Base-by-base conservation (phyloP, 1,140 invertebrate genomes). In the Amyelois transitella region DNA sequence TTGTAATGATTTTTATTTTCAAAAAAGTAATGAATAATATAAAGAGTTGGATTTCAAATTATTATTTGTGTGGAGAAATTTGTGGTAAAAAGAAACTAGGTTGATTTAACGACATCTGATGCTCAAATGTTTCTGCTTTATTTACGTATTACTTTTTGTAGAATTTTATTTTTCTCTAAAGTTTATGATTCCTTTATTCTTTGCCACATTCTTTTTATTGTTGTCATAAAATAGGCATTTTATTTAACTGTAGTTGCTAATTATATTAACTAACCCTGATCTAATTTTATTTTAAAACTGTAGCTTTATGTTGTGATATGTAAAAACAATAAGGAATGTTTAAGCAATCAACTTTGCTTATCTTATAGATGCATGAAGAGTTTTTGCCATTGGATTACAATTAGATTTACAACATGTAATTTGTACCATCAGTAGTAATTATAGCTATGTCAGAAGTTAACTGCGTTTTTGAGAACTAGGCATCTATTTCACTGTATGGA, bases 121-220 rank as follows among this genome's bases (percentile, higher is more conserved):
- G 77, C 77, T 81, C 77, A 81, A 81, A 55, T 60, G 62, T 68
- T 60, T 80, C 58, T 67, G 77, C 77, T 77, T 80, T 65, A 67
- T 66, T 64, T 62, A 68, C 64, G 51, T 61, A 63, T 55, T 73
- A 60, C 49, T 53, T 69, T 64, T 62, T 63, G 65, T 72, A 75
- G 62, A 63, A 22, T 58, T 56, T 70, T 60, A 20, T 64, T 62
- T 53, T 61, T 60, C 58, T 55, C 18, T 49, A 67, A 65, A 61
- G 45, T 66, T 72, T 65, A 66, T 55, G n/a, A 67, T 59, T 81
- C 60, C 63, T 78, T 81, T 79, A 75, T 81, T 64, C 58, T 76
- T 81, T 81, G 75, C 75, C 64, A 66, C 63, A 64, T 74, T 53
- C 62, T 73, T 65, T 74, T 53, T 64, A 75, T 73, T 66, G 64